Percentiles rank a stretch among this genome's conserved stretches.
Evolutionary conservation across 2,797 vertebrate genomes (phyloP).

Genomic region (Zenarchopterus dispar): DNA sequence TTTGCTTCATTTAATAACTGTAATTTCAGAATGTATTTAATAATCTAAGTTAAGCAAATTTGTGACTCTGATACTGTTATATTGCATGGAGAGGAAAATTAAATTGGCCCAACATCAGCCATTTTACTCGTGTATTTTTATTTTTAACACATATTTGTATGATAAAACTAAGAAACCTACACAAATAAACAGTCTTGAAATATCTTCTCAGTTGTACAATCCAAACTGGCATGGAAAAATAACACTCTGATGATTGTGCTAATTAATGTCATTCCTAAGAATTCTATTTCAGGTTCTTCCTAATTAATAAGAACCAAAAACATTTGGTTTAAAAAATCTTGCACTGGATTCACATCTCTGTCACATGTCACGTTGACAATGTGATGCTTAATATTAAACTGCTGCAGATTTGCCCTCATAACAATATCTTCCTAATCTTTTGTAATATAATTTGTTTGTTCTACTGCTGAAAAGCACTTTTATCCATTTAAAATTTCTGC

Average conservation of each 20-base stretch:
- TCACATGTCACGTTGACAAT: slow-evolving; percentile 10
- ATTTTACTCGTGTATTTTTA: too few relatives aligned
- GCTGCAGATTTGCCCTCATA: not conserved
- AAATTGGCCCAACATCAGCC: too few relatives aligned
- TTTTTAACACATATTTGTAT: too few relatives aligned
- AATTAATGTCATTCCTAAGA: slow-evolving; percentile 47
- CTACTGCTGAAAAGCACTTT: not conserved
- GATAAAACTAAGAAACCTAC: slow-evolving; percentile 1
- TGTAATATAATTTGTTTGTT: not conserved
- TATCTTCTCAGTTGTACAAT: slow-evolving; percentile 18
- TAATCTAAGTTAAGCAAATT: too few relatives aligned
- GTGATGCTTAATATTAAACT: slow-evolving; percentile 4
- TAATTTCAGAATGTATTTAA: too few relatives aligned
- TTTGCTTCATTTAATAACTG: too few relatives aligned
- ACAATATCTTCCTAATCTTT: not conserved
- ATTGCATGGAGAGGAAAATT: too few relatives aligned
- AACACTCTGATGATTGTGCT: slow-evolving; percentile 37
- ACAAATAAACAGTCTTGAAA: slow-evolving; percentile 8
- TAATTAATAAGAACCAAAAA: slow-evolving; percentile 42
- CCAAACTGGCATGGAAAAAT: slow-evolving; percentile 15
- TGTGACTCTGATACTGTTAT: too few relatives aligned
- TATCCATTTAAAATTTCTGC: slow-evolving; percentile 4
- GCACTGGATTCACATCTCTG: slow-evolving; percentile 8
- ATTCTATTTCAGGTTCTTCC: slow-evolving; percentile 33
- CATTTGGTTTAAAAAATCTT: slow-evolving; percentile 25